phyloP scores from a whole-genome alignment of 2,888 invertebrate genomes.

The Philereme transversata region DNA sequence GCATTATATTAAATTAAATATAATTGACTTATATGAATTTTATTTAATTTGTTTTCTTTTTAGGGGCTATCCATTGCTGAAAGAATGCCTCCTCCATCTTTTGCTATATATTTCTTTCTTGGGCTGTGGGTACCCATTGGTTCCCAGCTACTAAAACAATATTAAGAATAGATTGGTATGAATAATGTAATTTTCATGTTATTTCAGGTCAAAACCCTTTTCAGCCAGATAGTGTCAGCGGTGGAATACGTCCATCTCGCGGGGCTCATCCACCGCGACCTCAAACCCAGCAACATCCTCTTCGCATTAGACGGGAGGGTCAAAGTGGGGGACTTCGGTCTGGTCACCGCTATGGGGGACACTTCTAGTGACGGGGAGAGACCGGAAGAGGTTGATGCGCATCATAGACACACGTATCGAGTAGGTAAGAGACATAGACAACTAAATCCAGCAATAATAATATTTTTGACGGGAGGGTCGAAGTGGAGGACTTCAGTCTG shows the following conservation, averaged over 20 bases:
- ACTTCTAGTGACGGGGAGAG: conserved; percentile 56
- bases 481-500: too few relatives aligned
- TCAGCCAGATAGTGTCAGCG: conserved; percentile 96
- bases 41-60: too few relatives aligned
- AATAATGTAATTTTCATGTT: background rate
- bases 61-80: too few relatives aligned
- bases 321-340: conserved; percentile 98
- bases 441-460: too few relatives aligned
- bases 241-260: conserved; percentile 97
- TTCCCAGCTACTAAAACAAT: too few relatives aligned
- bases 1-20: too few relatives aligned
- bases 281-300: conserved; percentile 91
- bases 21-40: too few relatives aligned
- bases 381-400: conserved; percentile 48
- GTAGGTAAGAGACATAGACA: conserved; percentile 77
- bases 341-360: conserved; percentile 93
- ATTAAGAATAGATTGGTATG: too few relatives aligned
- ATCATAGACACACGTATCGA: conserved; percentile 84
- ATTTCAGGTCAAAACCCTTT: conserved; percentile 86
- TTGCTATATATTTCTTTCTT: too few relatives aligned
- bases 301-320: conserved; percentile 94
- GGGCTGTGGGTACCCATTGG: too few relatives aligned
- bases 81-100: too few relatives aligned
- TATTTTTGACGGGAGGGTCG: too few relatives aligned
- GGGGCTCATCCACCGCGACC: conserved; percentile 97